phyloP scores from a whole-genome alignment of 2,113 vertebrate species.

The Crypturellus undulatus region DNA sequence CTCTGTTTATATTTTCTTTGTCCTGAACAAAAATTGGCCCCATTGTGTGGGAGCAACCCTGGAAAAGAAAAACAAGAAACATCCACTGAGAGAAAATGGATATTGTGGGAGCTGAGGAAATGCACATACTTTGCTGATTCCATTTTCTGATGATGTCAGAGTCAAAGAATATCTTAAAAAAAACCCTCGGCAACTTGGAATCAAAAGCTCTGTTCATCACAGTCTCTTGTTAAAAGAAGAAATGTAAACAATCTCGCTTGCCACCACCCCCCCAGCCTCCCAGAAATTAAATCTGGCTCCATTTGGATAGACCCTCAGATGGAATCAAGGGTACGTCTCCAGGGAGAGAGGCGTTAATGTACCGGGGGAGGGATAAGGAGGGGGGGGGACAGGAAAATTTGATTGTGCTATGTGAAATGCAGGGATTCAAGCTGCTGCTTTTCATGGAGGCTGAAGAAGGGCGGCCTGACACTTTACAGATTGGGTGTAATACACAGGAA shows the following conservation, averaged over 20 bases:
- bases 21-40: slow-evolving; percentile 85
- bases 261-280: neutral
- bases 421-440: slow-evolving; percentile 64
- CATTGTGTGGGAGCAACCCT: slow-evolving; percentile 88
- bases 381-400: slow-evolving; percentile 53
- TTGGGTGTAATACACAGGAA: slow-evolving; percentile 81
- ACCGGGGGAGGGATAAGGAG: slow-evolving; percentile 28
- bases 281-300: slow-evolving; percentile 76
- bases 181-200: neutral
- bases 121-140: slow-evolving; percentile 76
- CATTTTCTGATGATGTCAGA: slow-evolving; percentile 81
- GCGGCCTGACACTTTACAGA: slow-evolving; percentile 82
- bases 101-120: slow-evolving; percentile 81
- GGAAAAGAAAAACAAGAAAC: slow-evolving; percentile 82
- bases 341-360: slow-evolving; percentile 68
- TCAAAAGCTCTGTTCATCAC: slow-evolving; percentile 71
- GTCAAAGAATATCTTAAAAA: slow-evolving; percentile 74
- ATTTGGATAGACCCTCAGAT: slow-evolving; percentile 56
- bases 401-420: slow-evolving; percentile 64
- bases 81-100: slow-evolving; percentile 82
- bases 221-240: slow-evolving; percentile 76
- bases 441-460: slow-evolving; percentile 67
- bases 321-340: slow-evolving; percentile 71
- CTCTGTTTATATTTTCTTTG: slow-evolving; percentile 83
- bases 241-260: slow-evolving; percentile 76